These are phyloP conservation scores for Poecilia gillii DNA, from an alignment of 2,797 vertebrate genomes.

Conservation along the genomic window DNA sequence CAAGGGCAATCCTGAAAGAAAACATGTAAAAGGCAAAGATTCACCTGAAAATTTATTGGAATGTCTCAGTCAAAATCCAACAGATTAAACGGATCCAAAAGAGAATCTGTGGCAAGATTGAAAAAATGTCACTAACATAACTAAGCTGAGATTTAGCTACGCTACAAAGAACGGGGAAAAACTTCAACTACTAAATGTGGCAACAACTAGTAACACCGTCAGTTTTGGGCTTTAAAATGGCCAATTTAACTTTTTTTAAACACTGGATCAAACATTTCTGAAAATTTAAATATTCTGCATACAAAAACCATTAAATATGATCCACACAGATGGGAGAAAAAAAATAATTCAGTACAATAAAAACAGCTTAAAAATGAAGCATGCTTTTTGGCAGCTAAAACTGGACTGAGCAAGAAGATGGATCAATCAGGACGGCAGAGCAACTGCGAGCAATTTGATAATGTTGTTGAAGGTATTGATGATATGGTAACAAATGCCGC, in stretches of 20 bases:
- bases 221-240: too few relatives aligned
- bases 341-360: constrained; percentile 7
- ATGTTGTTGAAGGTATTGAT: constrained; percentile 68
- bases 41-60: too few relatives aligned
- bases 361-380: constrained; percentile 15
- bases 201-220: not conserved
- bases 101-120: too few relatives aligned
- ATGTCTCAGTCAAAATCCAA: too few relatives aligned
- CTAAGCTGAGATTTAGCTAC: not conserved
- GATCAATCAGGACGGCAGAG: constrained; percentile 42
- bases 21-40: too few relatives aligned
- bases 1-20: too few relatives aligned
- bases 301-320: not conserved
- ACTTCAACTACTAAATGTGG: not conserved
- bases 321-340: not conserved
- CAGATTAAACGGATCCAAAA: too few relatives aligned
- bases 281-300: not conserved
- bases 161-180: not conserved
- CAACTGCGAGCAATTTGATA: constrained; percentile 55
- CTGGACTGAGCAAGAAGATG: constrained; percentile 21
- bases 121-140: not conserved
- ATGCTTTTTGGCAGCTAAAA: constrained; percentile 24
- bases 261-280: too few relatives aligned
- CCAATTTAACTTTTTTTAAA: too few relatives aligned
- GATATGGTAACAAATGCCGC: constrained; percentile 62